phyloP scores from a whole-genome alignment of 2,797 vertebrate species.

The Trachurus trachurus region DNA sequence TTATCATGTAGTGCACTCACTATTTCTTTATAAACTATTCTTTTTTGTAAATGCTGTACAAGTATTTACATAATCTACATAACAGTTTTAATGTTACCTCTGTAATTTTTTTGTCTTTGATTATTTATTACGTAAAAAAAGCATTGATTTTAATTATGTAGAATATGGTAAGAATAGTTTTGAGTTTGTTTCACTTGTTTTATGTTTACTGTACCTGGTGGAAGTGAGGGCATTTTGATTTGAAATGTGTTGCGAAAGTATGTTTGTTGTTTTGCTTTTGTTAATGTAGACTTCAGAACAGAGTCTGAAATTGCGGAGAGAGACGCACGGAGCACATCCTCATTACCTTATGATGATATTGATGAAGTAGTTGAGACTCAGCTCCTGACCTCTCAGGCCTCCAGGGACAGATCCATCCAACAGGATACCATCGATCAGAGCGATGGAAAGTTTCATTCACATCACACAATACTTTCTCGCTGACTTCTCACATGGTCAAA shows the following conservation, averaged over 20 bases:
- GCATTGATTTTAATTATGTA: neutral
- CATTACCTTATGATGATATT: slow-evolving; percentile 75
- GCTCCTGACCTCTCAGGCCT: slow-evolving; percentile 4
- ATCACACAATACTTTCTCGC: neutral
- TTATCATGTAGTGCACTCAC: no score
- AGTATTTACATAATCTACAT: no score
- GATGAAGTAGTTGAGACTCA: slow-evolving; percentile 30
- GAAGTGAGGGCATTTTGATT: neutral
- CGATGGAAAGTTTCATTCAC: slow-evolving; percentile 36
- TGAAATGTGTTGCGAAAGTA: neutral
- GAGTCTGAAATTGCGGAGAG: neutral
- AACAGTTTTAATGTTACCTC: neutral
- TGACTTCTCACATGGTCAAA: neutral
- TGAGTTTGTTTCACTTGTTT: neutral
- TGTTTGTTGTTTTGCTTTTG: neutral
- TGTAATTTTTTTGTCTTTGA: neutral
- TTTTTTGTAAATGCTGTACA: no score
- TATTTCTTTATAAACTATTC: no score
- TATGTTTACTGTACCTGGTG: neutral
- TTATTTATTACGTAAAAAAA: neutral
- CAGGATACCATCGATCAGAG: neutral
- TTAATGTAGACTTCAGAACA: slow-evolving; percentile 33
- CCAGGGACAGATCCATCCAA: neutral
- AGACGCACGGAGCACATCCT: slow-evolving; percentile 28
- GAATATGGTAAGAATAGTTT: neutral